Evolutionary conservation across 2,797 vertebrate genomes (phyloP).

Genomic region (Semaprochilodus insignis): DNA sequence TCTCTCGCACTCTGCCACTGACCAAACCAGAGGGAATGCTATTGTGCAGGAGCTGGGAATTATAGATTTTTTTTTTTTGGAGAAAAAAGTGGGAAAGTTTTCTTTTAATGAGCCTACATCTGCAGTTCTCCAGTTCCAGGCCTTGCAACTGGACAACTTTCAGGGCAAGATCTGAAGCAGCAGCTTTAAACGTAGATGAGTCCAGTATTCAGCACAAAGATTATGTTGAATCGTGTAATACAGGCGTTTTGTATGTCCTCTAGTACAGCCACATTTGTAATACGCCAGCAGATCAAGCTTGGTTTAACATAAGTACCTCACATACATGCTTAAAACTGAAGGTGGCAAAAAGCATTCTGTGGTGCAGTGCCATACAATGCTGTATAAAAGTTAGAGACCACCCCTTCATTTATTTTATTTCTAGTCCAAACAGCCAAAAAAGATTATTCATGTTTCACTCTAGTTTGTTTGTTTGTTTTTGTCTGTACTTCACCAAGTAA

Average conservation of each 20-base stretch:
- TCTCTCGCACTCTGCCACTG: slow-evolving; percentile 56
- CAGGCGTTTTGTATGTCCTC: neutral
- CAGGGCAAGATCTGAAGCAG: slow-evolving; percentile 48
- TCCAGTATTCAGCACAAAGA: slow-evolving; percentile 25
- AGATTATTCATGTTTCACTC: too few species aligned
- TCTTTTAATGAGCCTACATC: slow-evolving; percentile 75
- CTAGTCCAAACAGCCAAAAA: too few species aligned
- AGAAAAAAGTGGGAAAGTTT: slow-evolving; percentile 73
- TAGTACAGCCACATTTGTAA: neutral
- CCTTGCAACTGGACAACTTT: slow-evolving; percentile 70
- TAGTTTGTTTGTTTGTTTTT: too few species aligned
- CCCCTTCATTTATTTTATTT: too few species aligned
- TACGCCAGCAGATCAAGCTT: neutral
- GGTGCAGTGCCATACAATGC: neutral
- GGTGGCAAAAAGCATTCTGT: too few species aligned
- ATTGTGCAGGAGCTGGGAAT: slow-evolving; percentile 73
- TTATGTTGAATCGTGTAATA: slow-evolving; percentile 20
- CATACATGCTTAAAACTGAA: neutral
- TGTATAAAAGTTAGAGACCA: too few species aligned
- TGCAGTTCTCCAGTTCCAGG: slow-evolving; percentile 65
- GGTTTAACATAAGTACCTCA: neutral
- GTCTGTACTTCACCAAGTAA: too few species aligned
- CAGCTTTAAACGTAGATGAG: slow-evolving; percentile 15
- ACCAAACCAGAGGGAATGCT: slow-evolving; percentile 69
- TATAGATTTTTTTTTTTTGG: slow-evolving; percentile 74